These are phyloP conservation scores for Acromyrmex heyeri DNA, from an alignment of 1,140 invertebrate species.

Conservation along the genomic window DNA sequence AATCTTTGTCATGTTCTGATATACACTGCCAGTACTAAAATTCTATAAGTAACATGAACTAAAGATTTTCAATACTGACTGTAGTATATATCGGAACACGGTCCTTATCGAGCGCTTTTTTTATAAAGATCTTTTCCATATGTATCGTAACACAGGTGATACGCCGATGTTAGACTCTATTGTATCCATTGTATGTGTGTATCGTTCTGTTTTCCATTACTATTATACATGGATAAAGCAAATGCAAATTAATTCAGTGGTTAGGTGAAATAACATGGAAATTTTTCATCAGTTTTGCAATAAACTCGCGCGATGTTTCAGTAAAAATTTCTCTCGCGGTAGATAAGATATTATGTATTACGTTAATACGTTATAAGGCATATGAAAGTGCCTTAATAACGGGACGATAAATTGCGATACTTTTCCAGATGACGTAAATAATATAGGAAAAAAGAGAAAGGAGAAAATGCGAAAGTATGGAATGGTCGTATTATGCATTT, in stretches of 20 bases:
- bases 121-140: no score
- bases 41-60: no score
- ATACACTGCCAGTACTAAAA: no score
- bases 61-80: no score
- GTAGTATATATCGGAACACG: no score
- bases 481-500: neutral
- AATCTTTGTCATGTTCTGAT: neutral
- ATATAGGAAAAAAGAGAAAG: neutral
- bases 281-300: constrained; percentile 36
- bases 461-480: neutral
- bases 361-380: neutral
- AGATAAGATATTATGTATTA: constrained; percentile 20
- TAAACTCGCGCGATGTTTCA: neutral
- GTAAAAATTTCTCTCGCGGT: neutral
- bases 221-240: neutral
- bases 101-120: neutral
- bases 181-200: no score
- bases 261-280: neutral
- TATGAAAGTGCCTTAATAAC: neutral
- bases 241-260: neutral
- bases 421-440: constrained; percentile 61
- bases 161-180: neutral
- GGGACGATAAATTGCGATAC: constrained; percentile 2
- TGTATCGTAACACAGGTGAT: neutral
- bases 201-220: neutral